Base-by-base conservation (phyloP, 2,113 vertebrate species). In the Uropsilus gracilis region DNA sequence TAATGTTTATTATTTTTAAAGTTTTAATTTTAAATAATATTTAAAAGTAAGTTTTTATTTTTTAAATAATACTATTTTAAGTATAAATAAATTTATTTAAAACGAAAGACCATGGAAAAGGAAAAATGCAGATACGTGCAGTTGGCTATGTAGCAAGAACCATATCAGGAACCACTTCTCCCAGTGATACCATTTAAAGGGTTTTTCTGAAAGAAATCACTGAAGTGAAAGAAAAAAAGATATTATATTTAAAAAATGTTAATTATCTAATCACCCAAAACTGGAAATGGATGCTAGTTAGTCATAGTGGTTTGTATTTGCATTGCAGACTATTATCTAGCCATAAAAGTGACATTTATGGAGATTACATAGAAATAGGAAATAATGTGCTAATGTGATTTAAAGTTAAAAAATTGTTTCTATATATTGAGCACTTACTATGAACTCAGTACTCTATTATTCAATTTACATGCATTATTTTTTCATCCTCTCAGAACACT, bases 291-390 rank as follows among this genome's bases (percentile, higher is more conserved):
- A 76, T 92, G 44, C 59, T 26, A 82, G 8, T 75, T 89, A 53
- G 55, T 94, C 86, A 64, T 0, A 57, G 64, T 11, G 37, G 53
- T 80, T 84, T 85, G 30, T 75, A n/a, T 90, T 84, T 88, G 26
- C 57, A 46, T 68, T 64, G 30, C 13, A 88, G 32, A 53, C 76
- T 83, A 46, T 59, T 73, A 48, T 34, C 39, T 22, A 81, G 8
- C 50, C 39, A 46, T 48, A 61, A 71, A 53, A 53, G 89, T 57
- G 76, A 63, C 32, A 44, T 8, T 66, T 82, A 81, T 9, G 68
- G 77, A 96, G 75, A 94, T 71, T 75, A 57, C 26, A 75, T 16
- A 75, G 66, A 83, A 87, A 63, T 68, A 32, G 63, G 53, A 87
- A 82, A 87, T 80, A n/a, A 55, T 6, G 48, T 42, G 39, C 30